phyloP scores from a whole-genome alignment of 2,888 invertebrate genomes.

The Apodemia hepburni region DNA sequence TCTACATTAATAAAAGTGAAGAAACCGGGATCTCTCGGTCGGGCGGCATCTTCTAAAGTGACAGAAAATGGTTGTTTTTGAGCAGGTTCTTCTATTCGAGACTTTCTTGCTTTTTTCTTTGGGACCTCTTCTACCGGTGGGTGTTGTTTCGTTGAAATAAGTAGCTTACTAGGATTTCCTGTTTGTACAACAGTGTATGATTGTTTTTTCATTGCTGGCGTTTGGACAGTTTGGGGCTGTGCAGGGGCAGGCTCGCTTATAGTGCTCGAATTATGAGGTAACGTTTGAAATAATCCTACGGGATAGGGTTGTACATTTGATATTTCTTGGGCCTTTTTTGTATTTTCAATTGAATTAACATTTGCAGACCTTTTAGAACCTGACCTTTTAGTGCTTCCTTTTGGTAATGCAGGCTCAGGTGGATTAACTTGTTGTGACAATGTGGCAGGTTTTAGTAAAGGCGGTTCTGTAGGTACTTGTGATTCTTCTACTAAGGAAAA shows the following conservation, averaged over 20 bases:
- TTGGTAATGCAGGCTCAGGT: not conserved
- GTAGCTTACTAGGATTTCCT: slow-evolving; percentile 64
- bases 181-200: slow-evolving; percentile 69
- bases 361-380: slow-evolving; percentile 19
- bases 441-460: not conserved
- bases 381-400: not conserved
- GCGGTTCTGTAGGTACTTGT: slow-evolving; percentile 1
- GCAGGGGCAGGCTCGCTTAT: slow-evolving; percentile 19
- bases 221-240: slow-evolving; percentile 40
- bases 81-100: slow-evolving; percentile 2
- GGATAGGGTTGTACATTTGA: slow-evolving; percentile 53
- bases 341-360: slow-evolving; percentile 11
- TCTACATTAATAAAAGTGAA: slow-evolving; percentile 73
- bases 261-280: slow-evolving; percentile 41
- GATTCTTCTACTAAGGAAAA: slow-evolving; percentile 58
- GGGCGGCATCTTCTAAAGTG: slow-evolving; percentile 47
- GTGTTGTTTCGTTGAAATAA: slow-evolving; percentile 66
- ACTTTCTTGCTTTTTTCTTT: slow-evolving; percentile 49
- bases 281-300: slow-evolving; percentile 63
- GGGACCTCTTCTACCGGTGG: slow-evolving; percentile 38
- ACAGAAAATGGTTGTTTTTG: slow-evolving; percentile 45
- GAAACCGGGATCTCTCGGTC: slow-evolving; percentile 50
- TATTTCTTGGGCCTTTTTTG: slow-evolving; percentile 18
- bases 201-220: slow-evolving; percentile 67
- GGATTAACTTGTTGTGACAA: slow-evolving; percentile 15